Base-by-base conservation (phyloP, 1,140 invertebrate species). In the Luehdorfia chinensis region DNA sequence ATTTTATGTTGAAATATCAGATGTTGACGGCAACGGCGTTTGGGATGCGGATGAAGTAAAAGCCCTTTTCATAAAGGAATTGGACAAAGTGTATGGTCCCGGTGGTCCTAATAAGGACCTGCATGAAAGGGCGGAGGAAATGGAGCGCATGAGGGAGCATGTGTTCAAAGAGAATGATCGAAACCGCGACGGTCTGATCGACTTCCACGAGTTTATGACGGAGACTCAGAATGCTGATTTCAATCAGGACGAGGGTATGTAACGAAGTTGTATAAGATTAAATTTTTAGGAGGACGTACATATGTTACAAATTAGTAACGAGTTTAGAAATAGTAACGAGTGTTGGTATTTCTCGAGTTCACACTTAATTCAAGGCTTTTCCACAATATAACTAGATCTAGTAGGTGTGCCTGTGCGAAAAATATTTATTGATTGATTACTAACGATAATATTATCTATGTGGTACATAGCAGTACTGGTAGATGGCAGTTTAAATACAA, bases 91-190 rank as follows among this genome's bases (percentile, higher is more conserved):
- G 64, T 98, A 98, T 70, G 90, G 93, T 30, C 90, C 92, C 4
- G 95, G 93, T 28, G 90, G 92, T 18, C 92, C 95, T 0, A 94
- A 97, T 72, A 95, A 96, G 80, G 97, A 99, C 83, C 91, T 95
- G 74, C 87, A 92, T 32, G 97, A 98, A 85, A 89, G 97, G 47
- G 90, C 92, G 1, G 98, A 99, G 84, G 98, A 99, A 84, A 98
- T 98, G 95, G 96, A 99, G 84, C 87, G 98, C 45, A 99, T 99
- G 98, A 88, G 98, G 25, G 97, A 99, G 73, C 97, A 99, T 72
- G 95, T 99, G 2, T 97, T 99, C 71, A 92, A 91, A 58, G 97
- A 99, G 80, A 92, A 94, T 33, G 98, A 99, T 80, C 89, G 88
- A 7, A 96, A 99, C 73, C 89, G 91, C 32, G 97, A 99, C 81